Evolutionary conservation across 2,888 invertebrate genomes (phyloP).

Genomic region (Acleris cristana): DNA sequence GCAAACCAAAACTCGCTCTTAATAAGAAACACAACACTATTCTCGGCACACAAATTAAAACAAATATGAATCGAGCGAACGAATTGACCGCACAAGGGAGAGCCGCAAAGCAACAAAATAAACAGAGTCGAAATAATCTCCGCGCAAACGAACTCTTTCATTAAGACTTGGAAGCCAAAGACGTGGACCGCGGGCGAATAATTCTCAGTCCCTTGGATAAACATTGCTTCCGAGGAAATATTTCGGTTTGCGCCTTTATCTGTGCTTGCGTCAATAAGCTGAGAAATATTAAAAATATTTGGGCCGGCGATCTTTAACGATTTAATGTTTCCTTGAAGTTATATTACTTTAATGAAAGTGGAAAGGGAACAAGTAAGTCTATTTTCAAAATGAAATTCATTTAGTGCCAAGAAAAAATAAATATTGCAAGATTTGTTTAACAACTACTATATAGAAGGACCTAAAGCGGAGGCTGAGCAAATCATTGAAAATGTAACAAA

Average conservation of each 20-base stretch:
- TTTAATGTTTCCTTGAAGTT: constrained; percentile 15
- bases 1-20: background rate
- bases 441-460: too few species aligned
- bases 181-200: constrained; percentile 60
- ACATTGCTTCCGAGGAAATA: constrained; percentile 46
- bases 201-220: constrained; percentile 59
- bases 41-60: constrained; percentile 30
- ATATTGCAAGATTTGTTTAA: too few species aligned
- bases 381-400: too few species aligned
- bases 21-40: constrained; percentile 29
- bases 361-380: background rate
- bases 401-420: too few species aligned
- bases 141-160: constrained; percentile 70
- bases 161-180: constrained; percentile 67
- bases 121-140: constrained; percentile 68
- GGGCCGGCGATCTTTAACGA: constrained; percentile 10
- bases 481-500: background rate
- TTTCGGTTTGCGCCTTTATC: constrained; percentile 37
- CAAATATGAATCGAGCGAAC: constrained; percentile 35
- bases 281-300: constrained; percentile 38
- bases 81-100: constrained; percentile 52
- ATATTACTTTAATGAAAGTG: constrained; percentile 24
- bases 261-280: constrained; percentile 33
- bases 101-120: constrained; percentile 57
- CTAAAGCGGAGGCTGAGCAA: too few species aligned